Evolutionary conservation across 2,797 vertebrate genomes (phyloP).

Genomic region (Sciurus vulgaris): DNA sequence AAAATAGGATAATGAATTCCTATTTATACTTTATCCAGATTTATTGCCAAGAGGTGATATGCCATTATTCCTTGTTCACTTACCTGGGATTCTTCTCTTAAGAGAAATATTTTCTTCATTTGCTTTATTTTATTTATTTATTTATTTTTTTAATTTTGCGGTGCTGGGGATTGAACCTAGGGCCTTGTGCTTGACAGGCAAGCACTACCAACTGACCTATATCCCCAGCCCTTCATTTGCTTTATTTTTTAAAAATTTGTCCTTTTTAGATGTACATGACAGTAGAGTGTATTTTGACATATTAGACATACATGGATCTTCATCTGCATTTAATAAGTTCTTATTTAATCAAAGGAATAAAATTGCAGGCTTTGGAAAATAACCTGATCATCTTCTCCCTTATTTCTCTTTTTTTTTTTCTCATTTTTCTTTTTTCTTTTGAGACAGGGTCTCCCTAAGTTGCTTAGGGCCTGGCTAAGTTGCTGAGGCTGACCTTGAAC

Average conservation of each 20-base stretch:
- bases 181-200: too few species aligned
- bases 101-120: constrained; percentile 10
- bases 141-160: too few species aligned
- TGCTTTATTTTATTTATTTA: too few species aligned
- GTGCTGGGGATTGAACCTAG: too few species aligned
- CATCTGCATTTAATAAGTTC: constrained; percentile 32
- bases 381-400: background rate
- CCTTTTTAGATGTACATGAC: too few species aligned
- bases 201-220: too few species aligned
- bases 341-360: constrained; percentile 34
- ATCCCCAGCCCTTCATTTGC: background rate
- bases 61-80: constrained; percentile 47
- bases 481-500: too few species aligned
- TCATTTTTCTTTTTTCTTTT: too few species aligned
- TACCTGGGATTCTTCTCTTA: constrained; percentile 19
- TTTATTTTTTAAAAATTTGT: too few species aligned
- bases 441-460: too few species aligned
- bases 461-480: too few species aligned
- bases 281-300: too few species aligned
- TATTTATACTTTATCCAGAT: background rate
- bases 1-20: constrained; percentile 2
- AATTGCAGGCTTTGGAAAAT: constrained; percentile 31
- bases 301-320: background rate
- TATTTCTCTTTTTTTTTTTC: background rate
- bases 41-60: constrained; percentile 39